A percentile compares a stretch with the other conserved stretches of the same genome.
Evolutionary conservation across 1,140 invertebrate genomes (phyloP).

Genomic region (Plodia interpunctella): DNA sequence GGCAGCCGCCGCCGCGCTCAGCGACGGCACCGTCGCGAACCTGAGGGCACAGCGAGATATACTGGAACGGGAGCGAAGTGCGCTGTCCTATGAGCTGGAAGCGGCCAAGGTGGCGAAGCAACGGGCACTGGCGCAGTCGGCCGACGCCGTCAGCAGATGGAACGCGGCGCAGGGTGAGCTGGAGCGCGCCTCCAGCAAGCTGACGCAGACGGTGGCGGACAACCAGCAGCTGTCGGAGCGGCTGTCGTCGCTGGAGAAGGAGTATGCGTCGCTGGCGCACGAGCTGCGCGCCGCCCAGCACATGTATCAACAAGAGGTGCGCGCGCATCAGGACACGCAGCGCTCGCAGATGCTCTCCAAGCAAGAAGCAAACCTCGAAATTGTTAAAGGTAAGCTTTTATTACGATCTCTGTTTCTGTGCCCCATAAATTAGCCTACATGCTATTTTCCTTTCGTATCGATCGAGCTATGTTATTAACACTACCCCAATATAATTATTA

Average conservation of each 20-base stretch:
- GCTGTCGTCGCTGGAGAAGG: conserved; percentile 92
- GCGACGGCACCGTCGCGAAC: conserved; percentile 84
- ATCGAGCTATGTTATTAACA: conserved; percentile 13
- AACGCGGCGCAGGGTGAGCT: conserved; percentile 86
- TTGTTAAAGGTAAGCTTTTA: conserved; percentile 86
- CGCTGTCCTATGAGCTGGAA: conserved; percentile 89
- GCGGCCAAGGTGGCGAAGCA: conserved; percentile 86
- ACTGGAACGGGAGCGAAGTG: conserved; percentile 89
- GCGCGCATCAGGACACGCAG: conserved; percentile 93
- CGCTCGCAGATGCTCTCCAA: conserved; percentile 88
- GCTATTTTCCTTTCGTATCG: conserved; percentile 26
- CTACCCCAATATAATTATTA: conserved; percentile 24
- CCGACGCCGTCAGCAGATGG: conserved; percentile 88
- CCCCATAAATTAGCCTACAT: conserved; percentile 14
- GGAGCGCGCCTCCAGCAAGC: conserved; percentile 83
- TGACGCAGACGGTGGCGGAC: conserved; percentile 85
- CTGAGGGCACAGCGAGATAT: conserved; percentile 86
- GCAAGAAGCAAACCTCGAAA: conserved; percentile 93
- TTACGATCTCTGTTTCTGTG: conserved; percentile 1
- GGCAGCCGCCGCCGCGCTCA: conserved; percentile 87
- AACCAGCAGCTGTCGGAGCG: conserved; percentile 88
- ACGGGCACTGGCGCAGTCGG: conserved; percentile 74
- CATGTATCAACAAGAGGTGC: conserved; percentile 92
- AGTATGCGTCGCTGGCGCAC: conserved; percentile 89
- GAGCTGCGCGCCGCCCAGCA: conserved; percentile 92